These are phyloP conservation scores for Darevskia mixta DNA, from an alignment of 2,797 vertebrate genomes.

Conservation along the genomic window DNA sequence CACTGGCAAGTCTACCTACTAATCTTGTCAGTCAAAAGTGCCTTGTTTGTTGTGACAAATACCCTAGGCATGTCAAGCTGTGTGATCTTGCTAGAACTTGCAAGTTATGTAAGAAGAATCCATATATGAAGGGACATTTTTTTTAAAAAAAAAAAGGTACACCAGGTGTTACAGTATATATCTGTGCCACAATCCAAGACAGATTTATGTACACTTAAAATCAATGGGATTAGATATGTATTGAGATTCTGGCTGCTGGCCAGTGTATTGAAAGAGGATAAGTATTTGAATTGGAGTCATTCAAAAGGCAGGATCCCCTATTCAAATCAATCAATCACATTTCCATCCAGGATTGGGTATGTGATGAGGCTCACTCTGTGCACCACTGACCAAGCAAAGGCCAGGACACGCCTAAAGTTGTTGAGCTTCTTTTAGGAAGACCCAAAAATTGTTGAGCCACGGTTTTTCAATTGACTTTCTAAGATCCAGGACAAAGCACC, in stretches of 20 bases:
- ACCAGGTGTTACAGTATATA: neutral
- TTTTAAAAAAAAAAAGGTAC: neutral
- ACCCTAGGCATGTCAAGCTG: neutral
- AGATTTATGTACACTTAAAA: neutral
- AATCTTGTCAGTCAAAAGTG: slow-evolving; percentile 20
- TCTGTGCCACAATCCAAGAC: neutral
- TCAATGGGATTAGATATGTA: neutral
- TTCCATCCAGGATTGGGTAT: neutral
- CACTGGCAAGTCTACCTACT: neutral
- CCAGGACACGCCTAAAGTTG: no score
- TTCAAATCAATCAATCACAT: neutral
- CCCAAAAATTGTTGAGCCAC: no score
- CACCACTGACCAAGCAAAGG: neutral
- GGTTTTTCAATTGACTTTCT: no score
- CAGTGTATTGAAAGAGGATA: neutral
- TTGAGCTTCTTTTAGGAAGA: no score
- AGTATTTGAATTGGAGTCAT: neutral
- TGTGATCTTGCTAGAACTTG: neutral
- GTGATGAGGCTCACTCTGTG: neutral
- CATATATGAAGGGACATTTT: neutral
- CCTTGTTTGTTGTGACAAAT: slow-evolving; percentile 3
- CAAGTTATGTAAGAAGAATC: slow-evolving; percentile 14
- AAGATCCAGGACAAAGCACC: no score
- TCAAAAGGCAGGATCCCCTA: neutral
- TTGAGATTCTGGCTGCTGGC: neutral